Evolutionary conservation across 2,113 vertebrate species (phyloP).

Genomic region (Oxygymnocypris stewartii): DNA sequence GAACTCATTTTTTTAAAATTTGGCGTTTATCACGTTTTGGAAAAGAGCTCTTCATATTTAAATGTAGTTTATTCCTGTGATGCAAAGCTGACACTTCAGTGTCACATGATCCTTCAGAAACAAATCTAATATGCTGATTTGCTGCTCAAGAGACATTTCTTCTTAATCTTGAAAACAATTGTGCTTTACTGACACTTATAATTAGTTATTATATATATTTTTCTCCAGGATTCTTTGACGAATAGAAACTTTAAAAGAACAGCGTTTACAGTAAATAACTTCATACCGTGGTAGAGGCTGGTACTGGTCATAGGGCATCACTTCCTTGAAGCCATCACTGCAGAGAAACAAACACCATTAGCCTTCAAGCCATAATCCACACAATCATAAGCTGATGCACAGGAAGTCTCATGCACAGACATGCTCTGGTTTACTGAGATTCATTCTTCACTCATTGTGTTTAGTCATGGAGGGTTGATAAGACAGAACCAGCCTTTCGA

Average conservation of each 20-base stretch:
- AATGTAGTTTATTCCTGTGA: neutral
- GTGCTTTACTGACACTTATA: no score
- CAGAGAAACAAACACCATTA: conserved; percentile 61
- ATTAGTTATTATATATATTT: no score
- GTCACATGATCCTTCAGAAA: neutral
- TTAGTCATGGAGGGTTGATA: neutral
- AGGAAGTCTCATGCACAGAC: conserved; percentile 10
- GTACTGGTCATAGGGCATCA: conserved; percentile 95
- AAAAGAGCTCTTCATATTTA: no score
- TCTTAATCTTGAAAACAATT: neutral
- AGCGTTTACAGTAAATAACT: conserved; percentile 4
- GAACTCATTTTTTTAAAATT: no score
- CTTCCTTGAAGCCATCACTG: conserved; percentile 95
- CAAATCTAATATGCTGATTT: neutral
- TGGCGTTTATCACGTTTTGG: no score
- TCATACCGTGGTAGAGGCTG: conserved; percentile 92
- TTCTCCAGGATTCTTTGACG: neutral
- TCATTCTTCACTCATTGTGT: neutral
- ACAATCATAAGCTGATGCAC: conserved; percentile 2
- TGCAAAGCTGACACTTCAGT: neutral
- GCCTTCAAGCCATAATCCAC: neutral
- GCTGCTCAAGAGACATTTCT: neutral
- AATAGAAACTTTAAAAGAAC: neutral
- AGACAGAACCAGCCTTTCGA: conserved; percentile 74
- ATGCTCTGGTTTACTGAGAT: conserved; percentile 19